Evolutionary conservation across 2,888 invertebrate genomes (phyloP).

Genomic region (Nomada ferruginata): DNA sequence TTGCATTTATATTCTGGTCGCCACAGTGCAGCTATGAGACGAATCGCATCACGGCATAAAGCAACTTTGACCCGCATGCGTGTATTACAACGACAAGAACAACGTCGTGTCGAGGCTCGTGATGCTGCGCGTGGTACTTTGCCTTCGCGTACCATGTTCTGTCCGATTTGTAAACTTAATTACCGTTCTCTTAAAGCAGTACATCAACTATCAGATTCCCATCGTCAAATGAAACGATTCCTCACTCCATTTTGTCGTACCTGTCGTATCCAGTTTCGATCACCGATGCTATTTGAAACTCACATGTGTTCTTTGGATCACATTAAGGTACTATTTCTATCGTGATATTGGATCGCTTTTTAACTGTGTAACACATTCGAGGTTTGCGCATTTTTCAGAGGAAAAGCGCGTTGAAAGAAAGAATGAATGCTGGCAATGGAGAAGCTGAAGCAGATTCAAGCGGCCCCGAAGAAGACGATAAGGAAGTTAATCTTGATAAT

Average conservation of each 20-base stretch:
- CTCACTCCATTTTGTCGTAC: conserved; percentile 92
- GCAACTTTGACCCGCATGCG: conserved; percentile 91
- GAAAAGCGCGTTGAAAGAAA: conserved; percentile 85
- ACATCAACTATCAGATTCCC: conserved; percentile 92
- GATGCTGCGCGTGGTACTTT: conserved; percentile 87
- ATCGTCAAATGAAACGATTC: conserved; percentile 94
- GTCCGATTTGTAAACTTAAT: conserved; percentile 90
- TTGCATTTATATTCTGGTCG: conserved; percentile 89
- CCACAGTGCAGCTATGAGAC: conserved; percentile 90
- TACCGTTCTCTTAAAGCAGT: conserved; percentile 91
- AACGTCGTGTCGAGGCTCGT: conserved; percentile 90
- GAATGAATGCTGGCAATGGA: conserved; percentile 84
- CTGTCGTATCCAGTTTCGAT: conserved; percentile 91
- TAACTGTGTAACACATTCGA: conserved; percentile 2
- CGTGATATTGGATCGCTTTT: conserved; percentile 17
- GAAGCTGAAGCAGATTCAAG: conserved; percentile 86
- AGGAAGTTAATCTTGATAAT: conserved; percentile 92
- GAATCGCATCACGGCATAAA: conserved; percentile 90
- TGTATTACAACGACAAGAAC: conserved; percentile 91
- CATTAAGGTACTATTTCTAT: conserved; percentile 87
- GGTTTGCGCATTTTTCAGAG: conserved; percentile 83
- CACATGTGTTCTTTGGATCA: conserved; percentile 93
- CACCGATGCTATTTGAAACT: conserved; percentile 93
- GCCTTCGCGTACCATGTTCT: conserved; percentile 88
- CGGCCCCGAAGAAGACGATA: conserved; percentile 88